phyloP scores from a whole-genome alignment of 1,140 invertebrate species.

The Anoplolepis gracilipes region DNA sequence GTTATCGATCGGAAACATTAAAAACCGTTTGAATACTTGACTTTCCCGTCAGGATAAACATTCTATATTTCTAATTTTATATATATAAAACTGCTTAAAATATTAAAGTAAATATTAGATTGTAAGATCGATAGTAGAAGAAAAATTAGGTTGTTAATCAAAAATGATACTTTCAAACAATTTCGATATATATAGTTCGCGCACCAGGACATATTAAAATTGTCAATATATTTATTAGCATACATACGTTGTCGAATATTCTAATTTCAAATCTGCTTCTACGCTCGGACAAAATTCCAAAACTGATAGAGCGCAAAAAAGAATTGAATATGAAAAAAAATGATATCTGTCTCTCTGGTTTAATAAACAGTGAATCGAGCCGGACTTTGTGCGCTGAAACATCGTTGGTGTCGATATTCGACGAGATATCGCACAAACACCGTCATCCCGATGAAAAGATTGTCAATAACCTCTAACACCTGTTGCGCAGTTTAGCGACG shows the following conservation, averaged over 20 bases:
- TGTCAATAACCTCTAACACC: conserved; percentile 80
- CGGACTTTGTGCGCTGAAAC: conserved; percentile 46
- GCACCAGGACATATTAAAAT: conserved; percentile 16
- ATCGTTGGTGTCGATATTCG: conserved; percentile 65
- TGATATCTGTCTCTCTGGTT: conserved; percentile 39
- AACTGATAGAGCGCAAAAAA: conserved; percentile 10
- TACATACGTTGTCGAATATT: not conserved
- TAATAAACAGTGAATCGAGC: conserved; percentile 48
- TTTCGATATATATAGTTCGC: not conserved
- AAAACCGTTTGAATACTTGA: too few relatives aligned
- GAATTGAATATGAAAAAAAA: conserved; percentile 58
- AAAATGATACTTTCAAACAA: not conserved
- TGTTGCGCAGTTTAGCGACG: conserved; percentile 83
- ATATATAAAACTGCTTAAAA: too few relatives aligned
- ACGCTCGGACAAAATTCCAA: conserved; percentile 4
- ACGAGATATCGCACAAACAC: conserved; percentile 75
- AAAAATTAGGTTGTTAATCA: too few relatives aligned
- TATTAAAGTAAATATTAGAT: too few relatives aligned
- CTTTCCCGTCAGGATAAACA: too few relatives aligned
- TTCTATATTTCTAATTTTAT: too few relatives aligned
- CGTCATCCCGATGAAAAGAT: conserved; percentile 77
- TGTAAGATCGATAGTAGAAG: too few relatives aligned
- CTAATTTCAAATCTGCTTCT: conserved; percentile 16
- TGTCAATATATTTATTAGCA: not conserved
- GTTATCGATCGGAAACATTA: too few relatives aligned